Base-by-base conservation (phyloP, 1,140 invertebrate genomes). In the Cephus cinctus region DNA sequence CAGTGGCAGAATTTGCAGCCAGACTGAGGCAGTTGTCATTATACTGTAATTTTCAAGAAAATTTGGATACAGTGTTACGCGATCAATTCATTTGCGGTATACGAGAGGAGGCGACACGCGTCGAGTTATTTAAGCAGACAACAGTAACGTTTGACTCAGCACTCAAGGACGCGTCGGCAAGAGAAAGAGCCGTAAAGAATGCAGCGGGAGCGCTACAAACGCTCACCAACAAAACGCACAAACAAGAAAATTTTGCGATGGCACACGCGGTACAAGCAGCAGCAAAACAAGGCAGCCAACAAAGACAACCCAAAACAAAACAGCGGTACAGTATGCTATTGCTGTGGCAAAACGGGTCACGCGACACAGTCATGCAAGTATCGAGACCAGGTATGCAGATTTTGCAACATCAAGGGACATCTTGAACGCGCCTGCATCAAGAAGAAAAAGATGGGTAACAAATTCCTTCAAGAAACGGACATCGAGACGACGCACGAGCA, bases 11-110 rank as follows among this genome's bases (percentile, higher is more conserved):
- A 18, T 55, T 47, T 30, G 45, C 36, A 21, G 53, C 47, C 5
- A 27, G 22, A 27, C 23, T 56, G 22, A 18, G 34, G 27, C 27
- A 40, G 21, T 23, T 56, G n/a, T 27, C 48, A 16, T 6, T 47
- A 11, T 8, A 42, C 16, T 54, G 47, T 14, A 43, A 52, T 19
- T 55, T 51, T 31, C 11, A 5, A 3, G 25, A 36, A 9, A n/a
- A 44, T 2, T 16, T 51, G 3, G 12, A 43, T 2, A 27, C 18
- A 0, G 18, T 40, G 1, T n/a, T 51, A 0, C 32, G 39, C 3
- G 45, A 55, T 18, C 47, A 47, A 31, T 54, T 54, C 8, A 43
- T 47, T 2, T 46, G 40, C 31, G 47, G 52, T 1, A 23, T 50
- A 1, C 36, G 22, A 1, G 40, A 50, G 11, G 15, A 50, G 12